phyloP scores from a whole-genome alignment of 2,797 vertebrate genomes.

The Hydrolagus colliei region DNA sequence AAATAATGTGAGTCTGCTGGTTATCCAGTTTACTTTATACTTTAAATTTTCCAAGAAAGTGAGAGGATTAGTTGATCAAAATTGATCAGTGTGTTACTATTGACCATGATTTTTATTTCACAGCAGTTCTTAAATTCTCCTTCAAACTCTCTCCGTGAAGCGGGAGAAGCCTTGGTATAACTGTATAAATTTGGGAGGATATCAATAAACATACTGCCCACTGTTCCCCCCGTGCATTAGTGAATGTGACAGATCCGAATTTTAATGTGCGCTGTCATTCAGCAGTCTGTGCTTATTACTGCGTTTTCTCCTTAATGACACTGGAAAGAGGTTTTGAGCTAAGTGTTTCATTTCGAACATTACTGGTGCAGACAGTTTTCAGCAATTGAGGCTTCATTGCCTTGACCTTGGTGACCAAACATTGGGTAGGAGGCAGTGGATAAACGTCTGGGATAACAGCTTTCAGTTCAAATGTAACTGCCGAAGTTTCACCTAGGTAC shows the following conservation, averaged over 20 bases:
- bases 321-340: conserved; percentile 17
- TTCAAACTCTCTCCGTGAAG: background rate
- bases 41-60: background rate
- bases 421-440: conserved; percentile 1
- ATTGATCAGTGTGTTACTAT: background rate
- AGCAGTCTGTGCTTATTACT: conserved; percentile 21
- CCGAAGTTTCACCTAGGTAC: conserved; percentile 13
- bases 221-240: background rate
- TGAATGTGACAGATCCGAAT: conserved; percentile 13
- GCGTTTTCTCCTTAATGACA: conserved; percentile 10
- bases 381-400: conserved; percentile 30
- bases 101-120: conserved; percentile 24
- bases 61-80: background rate
- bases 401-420: conserved; percentile 18
- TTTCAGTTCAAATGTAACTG: conserved; percentile 30
- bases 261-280: conserved; percentile 30
- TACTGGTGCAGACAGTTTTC: background rate
- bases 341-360: conserved; percentile 21
- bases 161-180: background rate
- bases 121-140: background rate
- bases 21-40: background rate
- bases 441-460: conserved; percentile 21
- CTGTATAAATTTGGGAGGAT: conserved; percentile 19
- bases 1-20: background rate
- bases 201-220: background rate